phyloP scores from a whole-genome alignment of 2,113 vertebrate genomes.

The Nannobrachium achirus region DNA sequence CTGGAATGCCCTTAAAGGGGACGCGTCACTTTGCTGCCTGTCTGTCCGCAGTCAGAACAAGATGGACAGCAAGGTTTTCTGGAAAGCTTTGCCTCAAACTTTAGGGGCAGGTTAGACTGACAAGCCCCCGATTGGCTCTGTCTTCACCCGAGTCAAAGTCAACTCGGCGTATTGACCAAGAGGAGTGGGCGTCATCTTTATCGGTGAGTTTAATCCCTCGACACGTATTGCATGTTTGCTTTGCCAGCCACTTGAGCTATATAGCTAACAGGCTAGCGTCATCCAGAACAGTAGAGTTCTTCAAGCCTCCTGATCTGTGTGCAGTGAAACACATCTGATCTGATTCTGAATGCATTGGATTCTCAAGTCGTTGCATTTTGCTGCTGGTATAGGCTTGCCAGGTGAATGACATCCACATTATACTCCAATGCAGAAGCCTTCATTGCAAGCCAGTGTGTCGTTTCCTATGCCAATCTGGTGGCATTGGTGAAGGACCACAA shows the following conservation, averaged over 20 bases:
- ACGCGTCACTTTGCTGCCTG: conserved; percentile 38
- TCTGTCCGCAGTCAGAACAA: conserved; percentile 58
- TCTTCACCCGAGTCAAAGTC: too few species aligned
- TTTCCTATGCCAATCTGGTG: too few species aligned
- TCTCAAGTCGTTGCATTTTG: rapidly evolving
- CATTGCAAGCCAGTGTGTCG: too few species aligned
- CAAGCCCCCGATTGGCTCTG: too few species aligned
- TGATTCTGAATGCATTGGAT: not conserved
- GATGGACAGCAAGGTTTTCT: conserved; percentile 17
- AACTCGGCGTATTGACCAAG: too few species aligned
- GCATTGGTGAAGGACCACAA: too few species aligned
- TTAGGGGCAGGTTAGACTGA: conserved; percentile 12
- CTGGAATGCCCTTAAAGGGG: conserved; percentile 75
- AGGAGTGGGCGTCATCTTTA: conserved; percentile 21
- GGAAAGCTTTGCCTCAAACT: conserved; percentile 47
- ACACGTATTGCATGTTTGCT: not conserved
- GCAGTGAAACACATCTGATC: not conserved
- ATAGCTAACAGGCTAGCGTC: conserved; percentile 65
- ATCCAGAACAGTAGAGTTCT: conserved; percentile 30
- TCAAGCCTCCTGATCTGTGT: not conserved
- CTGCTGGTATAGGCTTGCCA: not conserved
- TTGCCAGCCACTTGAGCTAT: conserved; percentile 14
- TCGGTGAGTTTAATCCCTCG: conserved; percentile 47
- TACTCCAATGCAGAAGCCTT: too few species aligned
- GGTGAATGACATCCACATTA: too few species aligned